Percentiles rank a stretch among this genome's conserved stretches.
phyloP scores from a whole-genome alignment of 1,140 invertebrate species.

The Monochamus saltuarius region DNA sequence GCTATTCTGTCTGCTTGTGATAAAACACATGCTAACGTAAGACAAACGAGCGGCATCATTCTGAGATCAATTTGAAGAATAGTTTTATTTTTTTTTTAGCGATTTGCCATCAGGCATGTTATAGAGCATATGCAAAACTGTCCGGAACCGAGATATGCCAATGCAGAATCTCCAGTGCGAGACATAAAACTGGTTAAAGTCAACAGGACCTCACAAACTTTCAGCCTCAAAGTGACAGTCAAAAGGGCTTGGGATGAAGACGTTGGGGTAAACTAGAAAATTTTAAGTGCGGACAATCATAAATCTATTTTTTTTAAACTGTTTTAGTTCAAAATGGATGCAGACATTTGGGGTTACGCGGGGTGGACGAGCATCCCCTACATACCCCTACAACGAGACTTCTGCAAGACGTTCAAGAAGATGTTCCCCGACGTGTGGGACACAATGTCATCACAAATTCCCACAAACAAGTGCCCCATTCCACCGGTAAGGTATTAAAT shows the following conservation, averaged over 20 bases:
- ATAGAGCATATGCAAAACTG: no score
- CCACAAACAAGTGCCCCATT: conserved; percentile 22
- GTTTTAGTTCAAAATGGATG: conserved; percentile 3
- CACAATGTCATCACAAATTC: no score
- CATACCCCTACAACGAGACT: conserved; percentile 17
- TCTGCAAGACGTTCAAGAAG: conserved; percentile 3
- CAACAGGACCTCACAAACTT: conserved; percentile 13
- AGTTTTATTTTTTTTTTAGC: no score
- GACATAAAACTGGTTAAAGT: conserved; percentile 16
- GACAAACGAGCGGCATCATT: no score
- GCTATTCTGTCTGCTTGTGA: no score
- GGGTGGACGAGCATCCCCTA: conserved; percentile 21
- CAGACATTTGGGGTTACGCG: conserved; percentile 20
- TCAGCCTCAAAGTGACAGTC: conserved; percentile 17
- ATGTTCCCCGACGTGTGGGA: no score
- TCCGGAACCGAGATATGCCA: conserved; percentile 13
- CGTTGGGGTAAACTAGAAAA: conserved; percentile 11
- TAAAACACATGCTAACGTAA: no score
- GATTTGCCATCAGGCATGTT: no score
- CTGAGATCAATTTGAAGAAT: no score
- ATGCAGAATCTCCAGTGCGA: conserved; percentile 16
- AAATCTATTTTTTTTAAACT: neutral
- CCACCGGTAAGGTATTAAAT: conserved; percentile 14
- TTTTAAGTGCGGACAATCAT: neutral
- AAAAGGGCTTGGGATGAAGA: conserved; percentile 22